Conservation (phyloP, 2,888 invertebrate species). For the Dryomyza anilis region DNA sequence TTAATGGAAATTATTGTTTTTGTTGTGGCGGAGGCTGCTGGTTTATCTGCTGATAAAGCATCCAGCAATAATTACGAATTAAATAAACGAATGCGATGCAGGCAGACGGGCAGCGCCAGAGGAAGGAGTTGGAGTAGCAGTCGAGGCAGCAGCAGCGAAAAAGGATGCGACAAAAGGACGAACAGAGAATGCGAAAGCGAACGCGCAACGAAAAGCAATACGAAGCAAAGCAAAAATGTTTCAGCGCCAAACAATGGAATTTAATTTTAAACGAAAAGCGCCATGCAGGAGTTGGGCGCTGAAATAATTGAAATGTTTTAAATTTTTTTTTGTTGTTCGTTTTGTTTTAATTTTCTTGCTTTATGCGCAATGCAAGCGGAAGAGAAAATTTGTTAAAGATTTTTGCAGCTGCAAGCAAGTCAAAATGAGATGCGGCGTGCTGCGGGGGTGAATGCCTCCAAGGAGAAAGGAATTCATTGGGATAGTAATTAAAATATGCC, state of each 20-base stretch:
- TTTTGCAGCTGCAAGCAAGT: not conserved
- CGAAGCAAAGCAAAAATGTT: not conserved
- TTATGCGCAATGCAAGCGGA: not conserved
- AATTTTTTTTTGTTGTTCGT: not conserved
- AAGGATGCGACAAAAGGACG: not conserved
- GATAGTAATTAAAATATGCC: too few relatives aligned
- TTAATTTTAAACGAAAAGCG: not conserved
- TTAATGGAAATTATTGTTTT: slow-evolving; percentile 48
- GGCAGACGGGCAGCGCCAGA: not conserved
- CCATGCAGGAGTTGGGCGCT: not conserved
- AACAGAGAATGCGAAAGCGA: not conserved
- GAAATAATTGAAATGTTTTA: slow-evolving; percentile 16
- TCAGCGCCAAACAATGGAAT: slow-evolving; percentile 14
- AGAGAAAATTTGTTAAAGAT: not conserved
- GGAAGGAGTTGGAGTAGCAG: not conserved
- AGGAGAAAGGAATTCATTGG: too few relatives aligned
- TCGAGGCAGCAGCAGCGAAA: not conserved
- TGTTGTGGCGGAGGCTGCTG: not conserved
- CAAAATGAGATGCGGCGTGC: too few relatives aligned
- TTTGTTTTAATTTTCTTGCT: not conserved
- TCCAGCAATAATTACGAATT: not conserved
- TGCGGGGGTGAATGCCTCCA: too few relatives aligned
- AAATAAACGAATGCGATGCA: not conserved
- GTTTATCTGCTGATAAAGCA: not conserved
- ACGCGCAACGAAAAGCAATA: not conserved